Base-by-base conservation (phyloP, 2,888 invertebrate species). In the Shargacucullia verbasci region DNA sequence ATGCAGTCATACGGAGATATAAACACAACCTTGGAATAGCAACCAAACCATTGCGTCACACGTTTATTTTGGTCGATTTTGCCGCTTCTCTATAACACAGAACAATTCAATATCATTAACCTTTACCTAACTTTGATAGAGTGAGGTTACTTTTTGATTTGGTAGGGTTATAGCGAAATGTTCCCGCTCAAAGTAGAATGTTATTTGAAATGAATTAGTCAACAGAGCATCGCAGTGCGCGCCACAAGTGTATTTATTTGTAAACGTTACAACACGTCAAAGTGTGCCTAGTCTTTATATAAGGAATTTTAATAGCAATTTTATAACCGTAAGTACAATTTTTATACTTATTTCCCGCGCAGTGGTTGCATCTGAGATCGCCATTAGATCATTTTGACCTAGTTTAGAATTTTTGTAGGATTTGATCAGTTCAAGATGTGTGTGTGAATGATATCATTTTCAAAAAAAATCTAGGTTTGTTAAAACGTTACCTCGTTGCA, bases 51-150 rank as follows among this genome's bases (percentile, higher is more conserved):
- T 89, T 84, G 88, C 90, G 87, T 89, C 87, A 90, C 53, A 55
- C 4, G 61, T 71, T 74, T 90, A 90, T 90, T 90, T 89, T 86
- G 57, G 89, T 86, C 81, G 82, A 85, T 86, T 88, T 81, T 43
- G 80, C 78, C 41, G 67, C 59, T 63, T 70, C 52, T 41, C 31
- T 46, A 47, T 55, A 52, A 59, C 0, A 1, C 35, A n/a, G 59
- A 68, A 41, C 58, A 80, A 59, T 80, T 64, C n/a, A 70, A 80
- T 59, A 53, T 13, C n/a, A 49, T 7, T 29, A n/a, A 4, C 0
- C n/a, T 0, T 8, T 13, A 10, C 8, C 1, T 1, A 10, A 25
- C 3, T 13, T 2, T 3, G 2, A 0, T 0, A 0, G 1, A 2
- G 10, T 6, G 5, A 11, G 6, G 6, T 1, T 6, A 13, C 40